phyloP scores from a whole-genome alignment of 2,888 invertebrate genomes.

The Disparrhopalites patrizii region DNA sequence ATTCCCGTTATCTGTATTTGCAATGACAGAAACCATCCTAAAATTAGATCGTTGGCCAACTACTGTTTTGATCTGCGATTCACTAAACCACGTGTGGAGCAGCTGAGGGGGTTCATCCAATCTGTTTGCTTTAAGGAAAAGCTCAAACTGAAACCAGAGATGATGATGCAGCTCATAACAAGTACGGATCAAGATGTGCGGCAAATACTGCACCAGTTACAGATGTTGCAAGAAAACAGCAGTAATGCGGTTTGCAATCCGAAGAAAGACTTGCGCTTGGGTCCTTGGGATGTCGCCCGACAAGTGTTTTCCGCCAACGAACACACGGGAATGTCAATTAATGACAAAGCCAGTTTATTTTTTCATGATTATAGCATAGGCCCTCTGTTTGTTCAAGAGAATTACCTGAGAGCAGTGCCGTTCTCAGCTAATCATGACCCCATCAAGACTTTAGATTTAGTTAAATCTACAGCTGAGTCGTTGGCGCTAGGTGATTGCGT shows the following conservation, averaged over 20 bases:
- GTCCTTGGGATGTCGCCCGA: conserved; percentile 88
- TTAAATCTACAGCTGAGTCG: conserved; percentile 78
- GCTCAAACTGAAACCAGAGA: conserved; percentile 71
- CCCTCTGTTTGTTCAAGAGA: conserved; percentile 97
- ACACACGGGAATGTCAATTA: conserved; percentile 70
- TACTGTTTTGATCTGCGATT: conserved; percentile 90
- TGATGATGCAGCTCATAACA: conserved; percentile 73
- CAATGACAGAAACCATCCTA: conserved; percentile 89
- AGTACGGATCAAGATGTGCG: conserved; percentile 90
- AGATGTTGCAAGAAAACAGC: conserved; percentile 59
- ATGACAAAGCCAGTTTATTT: conserved; percentile 84
- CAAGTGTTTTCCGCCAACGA: conserved; percentile 81
- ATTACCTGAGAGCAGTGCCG: conserved; percentile 80
- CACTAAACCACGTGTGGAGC: conserved; percentile 76
- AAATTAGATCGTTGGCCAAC: conserved; percentile 87
- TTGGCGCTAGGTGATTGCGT: conserved; percentile 81
- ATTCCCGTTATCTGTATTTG: conserved; percentile 96
- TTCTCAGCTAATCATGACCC: conserved; percentile 60
- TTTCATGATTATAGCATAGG: conserved; percentile 95
- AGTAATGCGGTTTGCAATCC: conserved; percentile 31
- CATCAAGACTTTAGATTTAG: conserved; percentile 61
- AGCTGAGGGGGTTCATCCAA: conserved; percentile 75
- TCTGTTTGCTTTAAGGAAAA: conserved; percentile 88
- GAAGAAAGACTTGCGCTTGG: conserved; percentile 51
- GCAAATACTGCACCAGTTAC: conserved; percentile 85